Percentiles rank a stretch among this genome's conserved stretches.
Evolutionary conservation across 1,140 invertebrate species (phyloP).

Genomic region (Pectinophora gossypiella): DNA sequence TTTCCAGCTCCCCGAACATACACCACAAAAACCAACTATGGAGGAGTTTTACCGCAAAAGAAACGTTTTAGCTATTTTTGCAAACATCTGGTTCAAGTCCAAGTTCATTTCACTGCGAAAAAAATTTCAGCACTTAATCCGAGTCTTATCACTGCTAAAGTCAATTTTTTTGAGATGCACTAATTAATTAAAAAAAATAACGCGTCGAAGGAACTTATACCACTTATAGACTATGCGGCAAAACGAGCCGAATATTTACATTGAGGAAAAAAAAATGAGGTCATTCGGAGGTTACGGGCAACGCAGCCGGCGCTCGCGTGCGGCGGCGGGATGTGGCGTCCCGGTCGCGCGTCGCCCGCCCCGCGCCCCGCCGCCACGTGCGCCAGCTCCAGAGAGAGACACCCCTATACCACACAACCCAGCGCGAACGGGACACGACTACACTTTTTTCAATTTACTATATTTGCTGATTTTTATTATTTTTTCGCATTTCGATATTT

Average conservation of each 20-base stretch:
- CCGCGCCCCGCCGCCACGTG: conserved; percentile 29
- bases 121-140: conserved; percentile 33
- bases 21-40: conserved; percentile 45
- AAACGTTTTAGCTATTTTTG: conserved; percentile 38
- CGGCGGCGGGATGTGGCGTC: conserved; percentile 66
- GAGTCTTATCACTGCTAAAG: conserved; percentile 44
- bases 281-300: conserved; percentile 73
- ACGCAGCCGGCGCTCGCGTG: conserved; percentile 70
- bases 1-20: conserved; percentile 24
- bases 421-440: conserved; percentile 39
- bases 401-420: conserved; percentile 20
- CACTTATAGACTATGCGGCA: conserved; percentile 73
- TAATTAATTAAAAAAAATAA: conserved; percentile 38
- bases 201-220: conserved; percentile 70
- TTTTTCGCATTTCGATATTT: conserved; percentile 76
- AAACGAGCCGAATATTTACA: conserved; percentile 73
- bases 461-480: conserved; percentile 74
- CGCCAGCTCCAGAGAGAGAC: conserved; percentile 57
- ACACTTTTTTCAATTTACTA: conserved; percentile 73
- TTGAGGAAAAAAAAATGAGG: conserved; percentile 74
- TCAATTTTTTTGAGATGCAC: conserved; percentile 40
- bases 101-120: conserved; percentile 51
- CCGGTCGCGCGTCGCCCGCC: conserved; percentile 13
- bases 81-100: conserved; percentile 41
- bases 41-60: conserved; percentile 35